Evolutionary conservation across 2,888 invertebrate genomes (phyloP), one percentile per base, ranked within the genome.

Genomic region (Trichogramma evanescens): DNA sequence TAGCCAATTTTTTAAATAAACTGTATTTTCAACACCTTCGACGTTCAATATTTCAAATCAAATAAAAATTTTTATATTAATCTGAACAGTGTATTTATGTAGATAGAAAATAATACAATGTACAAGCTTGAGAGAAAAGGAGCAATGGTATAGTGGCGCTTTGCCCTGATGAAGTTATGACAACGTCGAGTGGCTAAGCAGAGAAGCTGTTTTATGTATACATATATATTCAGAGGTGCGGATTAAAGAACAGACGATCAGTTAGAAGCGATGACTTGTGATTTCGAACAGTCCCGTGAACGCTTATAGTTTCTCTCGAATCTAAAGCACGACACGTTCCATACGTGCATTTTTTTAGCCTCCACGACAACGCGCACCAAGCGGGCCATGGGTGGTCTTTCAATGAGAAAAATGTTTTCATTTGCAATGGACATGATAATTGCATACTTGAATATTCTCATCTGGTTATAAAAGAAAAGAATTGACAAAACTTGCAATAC

Each of bases 201-300:
- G 26, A 26, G 26, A 26, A 26, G 26, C 26, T 26, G 26, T 26
- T 26, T 1, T 26, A 26, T 26, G 26, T 26, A 26, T 26, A 26
- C 26, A 26, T 26, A 26, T 26, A 2, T 26, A 26, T 26, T 26
- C 26, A 26, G 26, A 26, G 26, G 26, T 26, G 26, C 26, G 26
- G 26, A 26, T 76, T 76, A 75, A 74, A 74, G 74, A 74, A 73
- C 76, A 75, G 76, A 75, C 74, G 73, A 75, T 74, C 75, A 77
- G 77, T 77, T 77, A 77, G 73, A 70, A 73, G 71, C 74, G 73
- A 77, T 77, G 77, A 77, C 77, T 74, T 68, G 72, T 72, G 68
- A 71, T 69, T 60, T 45, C 26, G 26, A 26, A 3, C 26, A 26
- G 26, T 2, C 26, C 26, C 26, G 26, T 26, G 26, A 26, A 26